Evolutionary conservation across 1,140 invertebrate species (phyloP).

Genomic region (Rhyacophila brunnea): DNA sequence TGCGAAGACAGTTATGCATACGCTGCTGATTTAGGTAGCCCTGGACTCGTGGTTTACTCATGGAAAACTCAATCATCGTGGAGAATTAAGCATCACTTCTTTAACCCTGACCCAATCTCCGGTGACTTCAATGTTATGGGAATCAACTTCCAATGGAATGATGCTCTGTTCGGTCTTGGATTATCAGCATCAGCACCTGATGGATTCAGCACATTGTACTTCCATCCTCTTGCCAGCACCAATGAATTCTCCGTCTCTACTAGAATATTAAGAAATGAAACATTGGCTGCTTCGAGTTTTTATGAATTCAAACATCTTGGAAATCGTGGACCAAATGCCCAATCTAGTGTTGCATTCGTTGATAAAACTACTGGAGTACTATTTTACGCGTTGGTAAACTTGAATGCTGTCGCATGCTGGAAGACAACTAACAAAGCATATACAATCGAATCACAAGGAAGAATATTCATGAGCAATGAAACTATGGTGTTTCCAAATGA

Average conservation of each 20-base stretch:
- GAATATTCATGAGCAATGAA: constrained; percentile 67
- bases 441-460: constrained; percentile 62
- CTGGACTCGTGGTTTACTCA: constrained; percentile 68
- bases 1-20: constrained; percentile 69
- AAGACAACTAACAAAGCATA: constrained; percentile 65
- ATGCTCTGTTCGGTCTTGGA: constrained; percentile 72
- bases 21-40: constrained; percentile 62
- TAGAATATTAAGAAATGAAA: constrained; percentile 60
- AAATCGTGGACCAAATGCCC: constrained; percentile 66
- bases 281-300: constrained; percentile 54
- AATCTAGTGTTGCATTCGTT: constrained; percentile 72
- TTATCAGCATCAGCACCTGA: constrained; percentile 60
- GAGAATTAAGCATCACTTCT: constrained; percentile 69
- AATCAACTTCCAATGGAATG: constrained; percentile 71
- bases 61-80: constrained; percentile 66
- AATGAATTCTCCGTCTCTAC: constrained; percentile 72
- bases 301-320: constrained; percentile 68
- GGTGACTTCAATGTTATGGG: constrained; percentile 71
- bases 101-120: constrained; percentile 66
- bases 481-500: constrained; percentile 78
- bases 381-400: constrained; percentile 73
- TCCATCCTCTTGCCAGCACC: constrained; percentile 72
- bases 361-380: constrained; percentile 69
- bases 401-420: constrained; percentile 78
- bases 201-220: constrained; percentile 71